Evolutionary conservation across 2,113 vertebrate genomes (phyloP), one percentile per base, ranked within the genome.

Genomic region (Brachyhypopomus gauderio): DNA sequence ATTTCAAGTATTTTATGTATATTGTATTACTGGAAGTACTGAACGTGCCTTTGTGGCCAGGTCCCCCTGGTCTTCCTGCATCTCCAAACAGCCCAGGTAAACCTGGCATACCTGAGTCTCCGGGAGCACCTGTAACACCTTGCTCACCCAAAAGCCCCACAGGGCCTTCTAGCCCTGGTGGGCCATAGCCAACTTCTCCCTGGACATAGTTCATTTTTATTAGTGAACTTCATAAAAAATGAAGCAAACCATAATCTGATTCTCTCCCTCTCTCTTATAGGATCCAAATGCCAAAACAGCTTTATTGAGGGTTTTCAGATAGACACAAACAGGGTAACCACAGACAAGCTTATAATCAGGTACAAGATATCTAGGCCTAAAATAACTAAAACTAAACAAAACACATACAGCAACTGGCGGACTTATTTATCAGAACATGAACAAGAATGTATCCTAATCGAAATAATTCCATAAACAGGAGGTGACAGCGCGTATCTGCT

Each of bases 21-120:
- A 52, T 3, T 64, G 30, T 27, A 30, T 27, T 14, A 20, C 11
- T 19, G 36, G 20, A 41, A n/a, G 2, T 69, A 36, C 30, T n/a
- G 38, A 69, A 67, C 2, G 41, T 80, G 9, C 93, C 93, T 58
- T 87, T 88, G 27, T 58, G 60, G 52, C 96, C 96, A 0, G 81
- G 83, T 45, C 30, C 64, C 58, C 96, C 96, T 55, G 88, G 88
- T 6, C 87, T 84, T 84, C 94, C 94, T 79, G 87, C 90, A 76
- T 88, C 85, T 83, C 88, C 84, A 25, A 79, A 27, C 27, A 12
- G 6, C 62, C 78, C 83, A n/a, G 58, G 66, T 20, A 27, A 36
- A 25, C 83, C 83, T 12, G 66, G n/a, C 6, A 41, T 2, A 12
- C 83, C 83, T 23, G 62, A 19, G 38, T 58, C 67, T 76, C 83